Evolutionary conservation across 2,888 invertebrate species (phyloP), one percentile per base, ranked within the genome.

Genomic region (Herminia tarsipennalis): DNA sequence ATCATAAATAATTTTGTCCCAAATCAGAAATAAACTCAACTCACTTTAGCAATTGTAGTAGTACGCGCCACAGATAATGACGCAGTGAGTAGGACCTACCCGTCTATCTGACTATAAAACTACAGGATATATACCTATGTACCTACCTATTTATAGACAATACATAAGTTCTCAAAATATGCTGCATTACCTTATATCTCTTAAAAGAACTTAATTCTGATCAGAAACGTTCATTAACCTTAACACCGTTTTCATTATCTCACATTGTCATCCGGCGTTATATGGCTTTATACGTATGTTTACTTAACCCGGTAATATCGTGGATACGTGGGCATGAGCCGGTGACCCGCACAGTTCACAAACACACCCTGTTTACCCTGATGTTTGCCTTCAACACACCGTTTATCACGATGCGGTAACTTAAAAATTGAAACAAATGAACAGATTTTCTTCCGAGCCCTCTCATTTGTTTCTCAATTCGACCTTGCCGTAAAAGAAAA

Each of bases 381-480:
- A 40, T 58, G 50, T 46, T 46, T 47, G 42, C 45, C 14, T 4
- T 4, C 24, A 8, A 25, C 32, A 13, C 17, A 17, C 20, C 34
- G 22, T 25, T 29, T 38, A 45, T 45, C 47, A 51, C 42, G n/a
- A n/a, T n/a, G n/a, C n/a, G 45, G 22, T 25, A 50, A 45, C 40
- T 62, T 61, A 56, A 65, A 65, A 62, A 62, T 65, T 64, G 39
- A 65, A 62, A 60, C 37, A 56, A 62, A 65, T 44, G 46, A 60
- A 61, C 46, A 41, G 46, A 44, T 50, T 50, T 42, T 34, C 36
- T 49, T 40, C 36, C 18, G 43, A 45, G 46, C 32, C 38, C 44
- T 35, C 44, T 46, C 53, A 60, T 62, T 62, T 56, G 56, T 49
- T 45, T 42, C 33, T 28, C 36, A 53, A 57, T 62, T 57, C 32